Conservation (phyloP, 2,113 vertebrate genomes). For the Tachuris rubrigastra region DNA sequence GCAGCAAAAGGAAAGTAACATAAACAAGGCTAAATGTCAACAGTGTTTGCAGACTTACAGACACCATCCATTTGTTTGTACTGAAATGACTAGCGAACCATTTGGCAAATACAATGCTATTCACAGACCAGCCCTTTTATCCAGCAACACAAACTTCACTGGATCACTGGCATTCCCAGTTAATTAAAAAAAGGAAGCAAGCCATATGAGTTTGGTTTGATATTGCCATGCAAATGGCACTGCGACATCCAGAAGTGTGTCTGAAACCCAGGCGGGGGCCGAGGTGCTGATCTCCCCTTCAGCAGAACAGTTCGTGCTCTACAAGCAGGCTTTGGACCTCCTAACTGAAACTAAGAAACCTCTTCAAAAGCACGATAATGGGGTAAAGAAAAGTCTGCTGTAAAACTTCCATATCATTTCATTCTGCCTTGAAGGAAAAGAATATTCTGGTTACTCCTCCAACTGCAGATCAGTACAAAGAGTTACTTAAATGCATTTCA, state of each 20-base stretch:
- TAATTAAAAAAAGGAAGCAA: constrained; percentile 71
- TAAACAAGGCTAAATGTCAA: constrained; percentile 81
- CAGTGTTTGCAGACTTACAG: constrained; percentile 78
- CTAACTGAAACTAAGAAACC: background rate
- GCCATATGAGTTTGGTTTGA: constrained; percentile 57
- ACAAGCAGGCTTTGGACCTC: background rate
- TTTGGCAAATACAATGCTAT: constrained; percentile 75
- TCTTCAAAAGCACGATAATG: background rate
- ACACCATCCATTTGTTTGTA: constrained; percentile 78
- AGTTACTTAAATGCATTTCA: background rate
- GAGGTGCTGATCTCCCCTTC: background rate
- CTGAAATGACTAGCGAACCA: constrained; percentile 76
- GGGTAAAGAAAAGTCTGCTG: constrained; percentile 2
- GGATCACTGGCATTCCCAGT: constrained; percentile 68
- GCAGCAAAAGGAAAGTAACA: constrained; percentile 78
- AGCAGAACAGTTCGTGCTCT: background rate
- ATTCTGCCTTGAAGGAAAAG: constrained; percentile 13
- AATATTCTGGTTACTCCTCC: background rate
- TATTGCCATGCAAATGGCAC: constrained; percentile 56
- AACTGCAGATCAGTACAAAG: background rate
- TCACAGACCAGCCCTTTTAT: constrained; percentile 71
- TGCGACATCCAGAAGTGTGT: constrained; percentile 7
- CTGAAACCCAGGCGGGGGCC: background rate
- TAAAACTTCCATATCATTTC: background rate
- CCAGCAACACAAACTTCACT: constrained; percentile 70